Percentiles rank a stretch among this genome's conserved stretches.
Evolutionary conservation across 2,113 vertebrate genomes (phyloP).

Genomic region (Microcebus lehilahytsara): DNA sequence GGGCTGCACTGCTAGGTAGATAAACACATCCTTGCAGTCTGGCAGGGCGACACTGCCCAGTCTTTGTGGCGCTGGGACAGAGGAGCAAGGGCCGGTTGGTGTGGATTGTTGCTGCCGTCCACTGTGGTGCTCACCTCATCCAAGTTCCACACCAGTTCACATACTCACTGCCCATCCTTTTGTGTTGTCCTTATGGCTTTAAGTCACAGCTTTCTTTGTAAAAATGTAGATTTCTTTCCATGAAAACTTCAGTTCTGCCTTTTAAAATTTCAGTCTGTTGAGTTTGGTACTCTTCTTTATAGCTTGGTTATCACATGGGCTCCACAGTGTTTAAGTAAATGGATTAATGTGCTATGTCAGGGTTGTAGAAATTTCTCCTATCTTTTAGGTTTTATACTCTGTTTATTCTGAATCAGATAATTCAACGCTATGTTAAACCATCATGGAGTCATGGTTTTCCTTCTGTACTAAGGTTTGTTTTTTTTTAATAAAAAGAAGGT

Average conservation of each 20-base stretch:
- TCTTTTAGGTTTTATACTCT: neutral
- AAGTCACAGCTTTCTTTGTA: neutral
- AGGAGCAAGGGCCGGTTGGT: rapidly evolving
- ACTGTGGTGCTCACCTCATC: rapidly evolving
- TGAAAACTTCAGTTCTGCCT: neutral
- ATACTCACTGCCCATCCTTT: neutral
- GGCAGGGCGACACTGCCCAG: rapidly evolving
- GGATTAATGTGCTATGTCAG: neutral
- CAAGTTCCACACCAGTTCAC: rapidly evolving
- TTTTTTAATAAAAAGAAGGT: neutral
- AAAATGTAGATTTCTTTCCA: neutral
- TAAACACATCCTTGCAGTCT: rapidly evolving
- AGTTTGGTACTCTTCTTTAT: neutral
- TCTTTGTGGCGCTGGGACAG: rapidly evolving
- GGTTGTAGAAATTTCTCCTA: neutral
- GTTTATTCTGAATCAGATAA: neutral
- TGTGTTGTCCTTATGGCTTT: neutral
- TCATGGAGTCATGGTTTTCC: neutral
- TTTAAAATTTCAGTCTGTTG: neutral
- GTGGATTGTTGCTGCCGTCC: rapidly evolving
- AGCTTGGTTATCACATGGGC: neutral
- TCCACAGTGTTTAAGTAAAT: neutral
- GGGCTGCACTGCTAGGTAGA: neutral
- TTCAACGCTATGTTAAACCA: neutral
- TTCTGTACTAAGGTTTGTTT: neutral